A percentile compares a stretch with the other conserved stretches of the same genome.
These are phyloP conservation scores for Damaliscus lunatus DNA, from an alignment of 2,113 vertebrate species.

Conservation along the genomic window DNA sequence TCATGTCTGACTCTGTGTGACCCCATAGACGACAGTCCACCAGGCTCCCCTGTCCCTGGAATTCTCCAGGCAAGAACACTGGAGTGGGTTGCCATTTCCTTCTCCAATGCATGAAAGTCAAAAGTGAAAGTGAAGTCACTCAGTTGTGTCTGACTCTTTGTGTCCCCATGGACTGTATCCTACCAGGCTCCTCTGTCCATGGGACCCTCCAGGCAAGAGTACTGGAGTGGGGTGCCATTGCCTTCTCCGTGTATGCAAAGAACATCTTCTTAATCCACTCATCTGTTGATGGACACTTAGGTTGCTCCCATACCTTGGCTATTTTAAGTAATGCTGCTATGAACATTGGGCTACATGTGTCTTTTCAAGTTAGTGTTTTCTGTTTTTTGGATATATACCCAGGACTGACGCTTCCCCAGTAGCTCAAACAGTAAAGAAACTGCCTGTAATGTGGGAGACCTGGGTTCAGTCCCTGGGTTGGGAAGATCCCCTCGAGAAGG, in stretches of 20 bases:
- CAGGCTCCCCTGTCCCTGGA: accelerated
- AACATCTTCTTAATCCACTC: not conserved
- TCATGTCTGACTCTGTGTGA: accelerated
- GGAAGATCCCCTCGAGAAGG: not conserved
- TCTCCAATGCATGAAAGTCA: too few species aligned
- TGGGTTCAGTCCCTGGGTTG: not conserved
- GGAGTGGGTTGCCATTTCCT: too few species aligned
- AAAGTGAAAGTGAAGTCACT: too few species aligned
- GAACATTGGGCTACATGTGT: not conserved
- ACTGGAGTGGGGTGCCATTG: too few species aligned
- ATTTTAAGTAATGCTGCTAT: not conserved
- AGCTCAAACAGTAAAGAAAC: not conserved
- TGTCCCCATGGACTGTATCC: too few species aligned
- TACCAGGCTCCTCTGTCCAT: too few species aligned
- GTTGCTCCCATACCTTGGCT: not conserved
- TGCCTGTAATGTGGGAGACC: not conserved
- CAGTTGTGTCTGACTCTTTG: too few species aligned
- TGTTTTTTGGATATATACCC: not conserved
- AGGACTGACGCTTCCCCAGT: not conserved
- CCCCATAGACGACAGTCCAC: too few species aligned
- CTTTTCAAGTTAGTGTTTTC: not conserved
- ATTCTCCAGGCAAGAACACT: too few species aligned
- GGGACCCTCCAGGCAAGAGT: too few species aligned
- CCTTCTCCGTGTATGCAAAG: not conserved
- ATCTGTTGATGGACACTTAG: not conserved